A percentile compares a stretch with the other conserved stretches of the same genome.
These are phyloP conservation scores for Herminia tarsipennalis DNA, from an alignment of 2,888 invertebrate genomes.

Conservation along the genomic window DNA sequence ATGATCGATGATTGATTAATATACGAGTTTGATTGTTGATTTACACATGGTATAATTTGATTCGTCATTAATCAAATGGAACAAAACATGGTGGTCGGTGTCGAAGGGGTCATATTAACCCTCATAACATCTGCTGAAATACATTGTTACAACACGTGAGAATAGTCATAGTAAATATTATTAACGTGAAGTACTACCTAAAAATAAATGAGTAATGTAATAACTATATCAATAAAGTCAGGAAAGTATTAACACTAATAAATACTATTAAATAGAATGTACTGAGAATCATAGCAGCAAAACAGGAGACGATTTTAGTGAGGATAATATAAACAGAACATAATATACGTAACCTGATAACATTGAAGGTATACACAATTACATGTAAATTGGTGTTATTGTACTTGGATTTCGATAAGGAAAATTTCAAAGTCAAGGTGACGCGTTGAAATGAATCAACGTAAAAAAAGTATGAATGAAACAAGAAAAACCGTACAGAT, in stretches of 20 bases:
- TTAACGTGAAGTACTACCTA: too few relatives aligned
- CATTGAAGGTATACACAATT: conserved; percentile 28
- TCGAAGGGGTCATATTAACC: conserved; percentile 54
- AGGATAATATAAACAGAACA: too few relatives aligned
- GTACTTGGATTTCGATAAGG: conserved; percentile 30
- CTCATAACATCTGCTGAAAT: conserved; percentile 49
- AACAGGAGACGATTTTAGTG: too few relatives aligned
- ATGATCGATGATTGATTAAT: conserved; percentile 41
- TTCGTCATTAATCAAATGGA: conserved; percentile 40
- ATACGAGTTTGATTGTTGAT: conserved; percentile 36
- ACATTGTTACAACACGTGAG: conserved; percentile 21
- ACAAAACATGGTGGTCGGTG: conserved; percentile 41
- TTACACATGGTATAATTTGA: conserved; percentile 38
- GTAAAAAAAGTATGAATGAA: neutral
- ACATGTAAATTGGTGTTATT: conserved; percentile 34
- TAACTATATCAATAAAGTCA: neutral
- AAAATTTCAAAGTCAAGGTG: conserved; percentile 35
- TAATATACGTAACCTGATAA: too few relatives aligned
- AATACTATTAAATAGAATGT: too few relatives aligned
- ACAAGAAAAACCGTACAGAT: neutral
- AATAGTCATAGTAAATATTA: conserved; percentile 7
- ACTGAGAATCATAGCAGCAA: too few relatives aligned
- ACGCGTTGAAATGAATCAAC: conserved; percentile 4
- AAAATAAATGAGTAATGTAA: conserved; percentile 14
- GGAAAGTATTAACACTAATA: too few relatives aligned